Base-by-base conservation (phyloP, 2,797 vertebrate genomes). In the Tenualosa thibaudeaui region DNA sequence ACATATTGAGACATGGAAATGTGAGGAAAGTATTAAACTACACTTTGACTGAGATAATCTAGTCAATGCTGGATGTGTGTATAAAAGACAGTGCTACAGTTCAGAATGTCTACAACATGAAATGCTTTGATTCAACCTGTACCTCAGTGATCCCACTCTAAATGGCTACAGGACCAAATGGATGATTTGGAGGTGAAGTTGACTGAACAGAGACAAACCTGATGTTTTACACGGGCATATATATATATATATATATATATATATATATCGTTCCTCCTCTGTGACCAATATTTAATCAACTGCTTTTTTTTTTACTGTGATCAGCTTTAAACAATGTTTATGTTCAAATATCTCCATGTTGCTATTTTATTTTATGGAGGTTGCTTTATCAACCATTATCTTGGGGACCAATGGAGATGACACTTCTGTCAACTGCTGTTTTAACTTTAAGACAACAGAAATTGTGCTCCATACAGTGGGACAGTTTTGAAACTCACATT, bases 401-500 rank as follows among this genome's bases (percentile, higher is more conserved):
- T 40, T 71, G 13, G 68, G 68, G 68, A 75, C 68, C 68, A 75
- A 75, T 43, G 37, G 68, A 43, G 68, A 75, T 19, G 65, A 31
- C 26, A 68, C 62, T 26, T 37, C 13, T 1, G 37, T 75, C 37
- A 43, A 75, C 15, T 75, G 68, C 37, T 43, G 31, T 75, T 6
- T 5, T 40, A 43, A 75, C 31, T 17, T 37, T 2, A 43, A 75
- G 17, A 37, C 15, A 43, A 19, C 68, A 75, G 68, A 43, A 10
- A 31, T 68, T 75, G 43, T 75, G 37, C 62, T 65, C 62, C 82
- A 81, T 84, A 86, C 86, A 85, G 85, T 82, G 82, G 85, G 78
- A 84, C 89, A 75, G 84, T 68, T 26, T 17, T 56, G 26, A 82
- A 84, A 86, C 71, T 65, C 83, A 86, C 87, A 85, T 56, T 84